These are phyloP conservation scores for Elephantulus edwardii DNA, from an alignment of 2,113 vertebrate species.

Conservation along the genomic window DNA sequence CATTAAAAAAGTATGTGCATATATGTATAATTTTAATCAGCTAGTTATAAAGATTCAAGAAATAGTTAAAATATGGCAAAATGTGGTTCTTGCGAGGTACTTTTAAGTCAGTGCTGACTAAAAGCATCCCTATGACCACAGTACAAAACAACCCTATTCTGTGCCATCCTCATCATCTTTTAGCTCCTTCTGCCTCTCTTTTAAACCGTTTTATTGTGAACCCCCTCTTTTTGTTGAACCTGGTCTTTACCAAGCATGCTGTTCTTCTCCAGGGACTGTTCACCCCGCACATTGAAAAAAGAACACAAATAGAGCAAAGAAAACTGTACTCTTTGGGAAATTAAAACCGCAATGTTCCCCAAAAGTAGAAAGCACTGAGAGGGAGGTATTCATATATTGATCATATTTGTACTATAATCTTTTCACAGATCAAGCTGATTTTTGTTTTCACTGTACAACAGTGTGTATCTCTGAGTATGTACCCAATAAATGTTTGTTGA, in stretches of 20 bases:
- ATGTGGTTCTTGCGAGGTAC: too few relatives aligned
- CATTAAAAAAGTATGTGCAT: not conserved
- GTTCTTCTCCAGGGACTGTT: too few relatives aligned
- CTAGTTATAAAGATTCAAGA: not conserved
- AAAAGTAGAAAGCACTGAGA: not conserved
- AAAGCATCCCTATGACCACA: too few relatives aligned
- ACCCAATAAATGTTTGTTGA: conserved; percentile 24
- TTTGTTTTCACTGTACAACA: conserved; percentile 64
- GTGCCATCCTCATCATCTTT: too few relatives aligned
- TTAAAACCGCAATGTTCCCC: not conserved
- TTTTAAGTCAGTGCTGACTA: too few relatives aligned
- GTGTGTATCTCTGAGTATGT: not conserved
- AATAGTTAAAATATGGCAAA: not conserved
- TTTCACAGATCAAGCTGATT: conserved; percentile 17
- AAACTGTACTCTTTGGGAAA: too few relatives aligned
- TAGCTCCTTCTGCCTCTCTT: too few relatives aligned
- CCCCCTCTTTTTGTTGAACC: too few relatives aligned
- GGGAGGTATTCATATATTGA: not conserved
- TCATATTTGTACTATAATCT: conserved; percentile 26
- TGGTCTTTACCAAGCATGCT: too few relatives aligned
- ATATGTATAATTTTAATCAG: not conserved
- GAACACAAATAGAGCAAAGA: not conserved
- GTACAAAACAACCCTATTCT: too few relatives aligned
- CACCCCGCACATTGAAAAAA: not conserved
- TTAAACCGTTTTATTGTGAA: too few relatives aligned